Percentiles rank a stretch among this genome's conserved stretches.
phyloP scores from a whole-genome alignment of 2,888 invertebrate species.

The Griposia aprilina region DNA sequence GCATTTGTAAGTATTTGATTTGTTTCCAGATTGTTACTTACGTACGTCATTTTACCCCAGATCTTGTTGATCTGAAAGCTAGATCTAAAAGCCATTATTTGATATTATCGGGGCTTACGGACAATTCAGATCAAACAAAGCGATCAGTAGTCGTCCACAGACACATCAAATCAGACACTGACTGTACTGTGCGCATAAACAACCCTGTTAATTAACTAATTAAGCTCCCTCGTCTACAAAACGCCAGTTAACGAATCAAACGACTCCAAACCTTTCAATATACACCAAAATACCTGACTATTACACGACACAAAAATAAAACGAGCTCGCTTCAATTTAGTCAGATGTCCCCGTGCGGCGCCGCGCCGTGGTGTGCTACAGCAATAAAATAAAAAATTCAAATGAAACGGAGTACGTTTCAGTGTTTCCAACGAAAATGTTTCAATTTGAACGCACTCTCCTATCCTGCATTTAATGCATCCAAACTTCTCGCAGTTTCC shows the following conservation, averaged over 20 bases:
- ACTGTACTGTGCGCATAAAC: constrained; percentile 22
- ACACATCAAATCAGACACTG: constrained; percentile 24
- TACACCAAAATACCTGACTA: constrained; percentile 32
- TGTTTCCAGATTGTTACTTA: constrained; percentile 25
- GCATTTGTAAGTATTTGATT: constrained; percentile 37
- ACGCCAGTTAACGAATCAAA: constrained; percentile 40
- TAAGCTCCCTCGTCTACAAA: constrained; percentile 28
- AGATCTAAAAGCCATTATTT: background rate
- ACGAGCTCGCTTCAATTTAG: constrained; percentile 59
- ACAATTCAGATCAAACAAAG: background rate
- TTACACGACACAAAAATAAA: constrained; percentile 51
- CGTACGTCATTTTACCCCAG: background rate
- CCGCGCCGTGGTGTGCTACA: constrained; percentile 16
- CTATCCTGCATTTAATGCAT: constrained; percentile 63
- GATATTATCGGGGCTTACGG: background rate
- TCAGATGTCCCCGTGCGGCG: constrained; percentile 55
- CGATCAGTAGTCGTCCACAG: constrained; percentile 12
- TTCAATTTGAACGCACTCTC: constrained; percentile 65
- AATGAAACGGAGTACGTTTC: constrained; percentile 65
- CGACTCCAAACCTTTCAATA: constrained; percentile 33
- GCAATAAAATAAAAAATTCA: constrained; percentile 68
- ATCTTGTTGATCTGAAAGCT: background rate
- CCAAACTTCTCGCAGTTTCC: constrained; percentile 60
- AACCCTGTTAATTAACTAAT: constrained; percentile 48
- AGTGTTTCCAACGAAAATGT: constrained; percentile 65